Evolutionary conservation across 2,797 vertebrate species (phyloP), one percentile per base, ranked within the genome.

Genomic region (Astyanax mexicanus): DNA sequence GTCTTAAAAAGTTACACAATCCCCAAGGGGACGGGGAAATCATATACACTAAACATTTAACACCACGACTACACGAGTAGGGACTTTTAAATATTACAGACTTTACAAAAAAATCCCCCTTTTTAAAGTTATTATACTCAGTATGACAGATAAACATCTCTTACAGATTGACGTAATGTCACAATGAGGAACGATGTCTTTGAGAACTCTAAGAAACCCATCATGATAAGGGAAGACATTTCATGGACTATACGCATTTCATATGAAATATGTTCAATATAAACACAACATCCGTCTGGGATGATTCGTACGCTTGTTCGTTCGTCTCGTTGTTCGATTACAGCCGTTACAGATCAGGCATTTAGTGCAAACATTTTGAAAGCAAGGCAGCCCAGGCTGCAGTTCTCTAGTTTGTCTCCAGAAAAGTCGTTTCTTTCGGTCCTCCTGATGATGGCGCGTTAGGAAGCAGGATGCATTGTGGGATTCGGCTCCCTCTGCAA

Each of bases 1-100:
- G 96, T 97, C 91, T 97, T 97, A 98, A 97, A 99, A 99, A 98
- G 95, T 96, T 97, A 96, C 96, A 98, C 95, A 94, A 96, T 96
- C 95, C 96, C 95, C 95, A 93, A 95, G 94, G 92, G 94, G 95
- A 94, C 5, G 94, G 94, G 76, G 76, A 78, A 78, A 95, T 95
- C 94, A 96, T 96, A 94, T 94, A 96, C 94, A 96, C 96, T 96
- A 97, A 95, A 96, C 95, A 96, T 95, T 95, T 94, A 95, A 97
- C 96, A 98, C 94, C 95, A 95, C 88, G 93, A 97, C 95, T 94
- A 95, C 95, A 97, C 94, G 96, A 93, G 94, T 86, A 92, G 96
- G 97, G 96, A 96, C 94, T 95, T 96, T 96, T 90, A 93, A 95
- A 96, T 97, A 97, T 91, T 92, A 92, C 96, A 96, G 95, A 96